phyloP scores from a whole-genome alignment of 2,888 invertebrate genomes.

The Rhingia rostrata region DNA sequence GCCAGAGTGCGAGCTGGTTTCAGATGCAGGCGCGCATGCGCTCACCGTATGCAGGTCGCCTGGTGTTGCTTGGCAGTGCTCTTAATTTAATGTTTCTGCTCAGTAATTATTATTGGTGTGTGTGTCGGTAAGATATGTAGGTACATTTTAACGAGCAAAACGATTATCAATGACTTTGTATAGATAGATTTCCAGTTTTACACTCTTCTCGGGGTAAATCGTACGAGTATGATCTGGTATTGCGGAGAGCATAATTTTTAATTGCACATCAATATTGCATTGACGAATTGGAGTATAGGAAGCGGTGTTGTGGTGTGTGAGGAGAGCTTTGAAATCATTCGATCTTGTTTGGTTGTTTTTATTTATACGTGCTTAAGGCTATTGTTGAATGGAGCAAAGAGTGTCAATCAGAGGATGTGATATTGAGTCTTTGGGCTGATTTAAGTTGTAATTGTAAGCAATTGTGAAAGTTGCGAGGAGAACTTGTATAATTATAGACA shows the following conservation, averaged over 20 bases:
- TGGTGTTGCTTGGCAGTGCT: slow-evolving; percentile 16
- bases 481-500: background rate
- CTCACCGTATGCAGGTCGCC: slow-evolving; percentile 4
- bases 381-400: slow-evolving; percentile 11
- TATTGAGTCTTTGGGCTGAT: background rate
- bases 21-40: slow-evolving; percentile 39
- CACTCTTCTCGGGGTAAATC: background rate
- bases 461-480: slow-evolving; percentile 8
- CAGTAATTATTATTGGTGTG: slow-evolving; percentile 58
- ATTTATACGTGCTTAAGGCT: background rate
- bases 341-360: slow-evolving; percentile 13
- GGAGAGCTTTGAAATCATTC: slow-evolving; percentile 38
- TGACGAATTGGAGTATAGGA: slow-evolving; percentile 7
- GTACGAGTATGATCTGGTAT: background rate
- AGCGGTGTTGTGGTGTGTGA: background rate
- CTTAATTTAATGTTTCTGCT: slow-evolving; percentile 60
- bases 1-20: slow-evolving; percentile 48
- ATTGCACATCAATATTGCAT: slow-evolving; percentile 48
- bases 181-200: slow-evolving; percentile 63
- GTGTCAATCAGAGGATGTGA: background rate
- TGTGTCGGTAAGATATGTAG: slow-evolving; percentile 61
- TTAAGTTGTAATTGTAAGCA: background rate
- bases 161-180: slow-evolving; percentile 67
- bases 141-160: slow-evolving; percentile 66
- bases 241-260: slow-evolving; percentile 59